Evolutionary conservation across 2,888 invertebrate species (phyloP), one percentile per base, ranked within the genome.

Genomic region (Cinara cedri): DNA sequence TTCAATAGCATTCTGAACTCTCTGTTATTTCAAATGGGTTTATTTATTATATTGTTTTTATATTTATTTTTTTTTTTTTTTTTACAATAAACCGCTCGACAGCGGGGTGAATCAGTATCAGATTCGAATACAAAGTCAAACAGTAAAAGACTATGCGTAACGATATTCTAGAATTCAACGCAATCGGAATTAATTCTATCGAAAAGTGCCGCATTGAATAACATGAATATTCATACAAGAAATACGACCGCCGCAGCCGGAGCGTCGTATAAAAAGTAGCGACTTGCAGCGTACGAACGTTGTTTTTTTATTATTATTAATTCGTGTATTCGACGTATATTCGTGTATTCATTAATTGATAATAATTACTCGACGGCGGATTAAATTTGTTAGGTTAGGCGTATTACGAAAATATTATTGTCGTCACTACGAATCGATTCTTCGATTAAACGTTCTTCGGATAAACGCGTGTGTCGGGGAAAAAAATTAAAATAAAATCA

Each of bases 181-280:
- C 49, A 49, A 51, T n/a, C 10, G 1, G 26, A 49, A 68, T 68
- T 68, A 6, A 51, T 68, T 26, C 24, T 26, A 11, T 49, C 49
- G 26, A 26, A 66, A 66, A 66, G 26, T 10, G n/a, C 14, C 49
- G 24, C 26, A n/a, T 42, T 26, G 49, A 68, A 14, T 26, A n/a
- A n/a, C n/a, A 26, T 60, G 6, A 63, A 51, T 68, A 68, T 68
- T 68, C 51, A 51, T 68, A 34, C 34, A 10, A n/a, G 51, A 19
- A 26, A 24, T 44, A 14, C 11, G 6, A 6, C 3, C 34, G 34
- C 34, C 34, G 34, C 6, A 3, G 34, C 6, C 3, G 21, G 44
- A 44, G 19, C 44, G 21, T 16, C 1, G 16, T 9, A 16, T 3
- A 44, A 44, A 65, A 46, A 21, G 34, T 21, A 6, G 34, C 21